These are phyloP conservation scores for Coleophora deauratella DNA, from an alignment of 2,888 invertebrate genomes.

Conservation along the genomic window DNA sequence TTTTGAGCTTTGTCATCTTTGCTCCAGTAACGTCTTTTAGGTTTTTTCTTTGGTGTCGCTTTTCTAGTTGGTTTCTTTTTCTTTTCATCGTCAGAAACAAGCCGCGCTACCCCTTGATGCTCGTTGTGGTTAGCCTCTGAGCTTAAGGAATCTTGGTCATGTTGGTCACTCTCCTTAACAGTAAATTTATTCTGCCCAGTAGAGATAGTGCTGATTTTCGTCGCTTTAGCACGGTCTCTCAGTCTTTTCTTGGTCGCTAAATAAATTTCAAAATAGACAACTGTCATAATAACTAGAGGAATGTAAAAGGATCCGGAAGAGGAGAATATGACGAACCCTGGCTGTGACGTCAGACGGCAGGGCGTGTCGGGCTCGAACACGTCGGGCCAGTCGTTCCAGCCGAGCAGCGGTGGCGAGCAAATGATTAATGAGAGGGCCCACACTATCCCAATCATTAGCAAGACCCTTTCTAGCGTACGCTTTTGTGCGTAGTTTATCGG, in stretches of 20 bases:
- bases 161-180: conserved; percentile 63
- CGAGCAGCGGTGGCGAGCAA: conserved; percentile 91
- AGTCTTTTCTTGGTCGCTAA: conserved; percentile 91
- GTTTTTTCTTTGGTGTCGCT: conserved; percentile 63
- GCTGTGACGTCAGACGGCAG: conserved; percentile 89
- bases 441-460: conserved; percentile 89
- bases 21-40: conserved; percentile 71
- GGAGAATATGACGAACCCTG: conserved; percentile 93
- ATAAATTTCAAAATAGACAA: conserved; percentile 97
- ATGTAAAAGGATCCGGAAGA: conserved; percentile 96
- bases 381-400: conserved; percentile 97
- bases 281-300: conserved; percentile 94
- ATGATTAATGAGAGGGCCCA: conserved; percentile 91
- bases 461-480: conserved; percentile 88
- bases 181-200: conserved; percentile 54
- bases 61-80: conserved; percentile 48
- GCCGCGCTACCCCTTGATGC: conserved; percentile 54
- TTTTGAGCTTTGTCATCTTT: conserved; percentile 63
- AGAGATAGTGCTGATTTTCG: conserved; percentile 82
- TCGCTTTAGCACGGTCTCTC: conserved; percentile 87
- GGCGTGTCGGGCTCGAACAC: conserved; percentile 84
- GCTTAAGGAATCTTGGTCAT: conserved; percentile 86
- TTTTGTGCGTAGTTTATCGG: conserved; percentile 96
- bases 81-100: conserved; percentile 49
- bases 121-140: conserved; percentile 88